Base-by-base conservation (phyloP, 2,888 invertebrate species). In the Xylota segnis region DNA sequence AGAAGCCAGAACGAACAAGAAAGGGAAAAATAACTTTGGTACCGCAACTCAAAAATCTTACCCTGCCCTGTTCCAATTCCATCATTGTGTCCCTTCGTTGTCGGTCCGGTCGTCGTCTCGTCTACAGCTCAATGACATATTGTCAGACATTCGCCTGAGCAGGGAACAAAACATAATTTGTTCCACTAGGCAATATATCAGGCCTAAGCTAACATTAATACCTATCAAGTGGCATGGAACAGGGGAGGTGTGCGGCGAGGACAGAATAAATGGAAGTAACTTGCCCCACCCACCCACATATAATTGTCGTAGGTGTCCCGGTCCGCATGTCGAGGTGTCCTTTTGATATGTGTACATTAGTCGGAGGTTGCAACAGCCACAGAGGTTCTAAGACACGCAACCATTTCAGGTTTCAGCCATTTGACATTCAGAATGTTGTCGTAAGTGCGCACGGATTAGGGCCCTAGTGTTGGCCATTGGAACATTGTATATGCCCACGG, bases 311-410 rank as follows among this genome's bases (percentile, higher is more conserved):
- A 87, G 87, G 83, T 83, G 83, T 77, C 77, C 63, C 65, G 47
- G 74, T 70, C 83, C 63, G 58, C 66, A 47, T 87, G 83, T 77
- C 77, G 82, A 87, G 87, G 87, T 87, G 87, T 87, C 87, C 87
- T 83, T 87, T 87, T 87, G 87, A 87, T 87, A 83, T 83, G 83
- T 83, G 87, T 82, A 82, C 86, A 76, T 82, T 82, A 81, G 70
- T 84, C 65, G 74, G 56, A 79, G 83, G 47, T 47, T 79, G 54
- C 3, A 74, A 74, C 74, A 66, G 37, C 10, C 23, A 50, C 29
- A 34, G 43, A 59, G 50, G 61, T 45, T 40, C 59, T 70, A 43
- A 75, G 70, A 70, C 86, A 82, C 71, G 86, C 81, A 82, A 82
- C 66, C 76, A 76, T 66, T 82, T 82, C 76, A 71, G 76, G 81